Percentiles rank a stretch among this genome's conserved stretches.
These are phyloP conservation scores for Sebastes taczanowskii DNA, from an alignment of 2,797 vertebrate species.

Conservation along the genomic window DNA sequence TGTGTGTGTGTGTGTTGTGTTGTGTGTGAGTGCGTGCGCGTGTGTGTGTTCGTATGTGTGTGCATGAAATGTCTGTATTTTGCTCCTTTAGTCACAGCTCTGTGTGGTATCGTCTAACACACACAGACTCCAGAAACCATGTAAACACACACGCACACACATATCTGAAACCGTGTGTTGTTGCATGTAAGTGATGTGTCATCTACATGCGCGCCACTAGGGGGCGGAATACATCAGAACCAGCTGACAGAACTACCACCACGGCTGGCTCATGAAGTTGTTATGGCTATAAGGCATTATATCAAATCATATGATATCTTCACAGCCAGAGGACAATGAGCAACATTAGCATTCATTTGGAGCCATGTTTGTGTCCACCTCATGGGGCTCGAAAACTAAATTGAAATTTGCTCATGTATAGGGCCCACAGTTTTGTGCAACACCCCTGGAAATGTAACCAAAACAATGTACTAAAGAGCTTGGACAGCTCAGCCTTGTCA, in stretches of 20 bases:
- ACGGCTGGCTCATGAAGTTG: background rate
- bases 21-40: background rate
- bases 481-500: too few species aligned
- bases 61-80: slow-evolving; percentile 99
- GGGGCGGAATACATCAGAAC: background rate
- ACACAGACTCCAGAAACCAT: slow-evolving; percentile 80
- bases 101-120: slow-evolving; percentile 93
- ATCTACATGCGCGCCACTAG: background rate
- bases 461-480: background rate
- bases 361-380: background rate
- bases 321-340: background rate
- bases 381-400: too few species aligned
- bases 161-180: background rate
- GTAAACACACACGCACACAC: slow-evolving; percentile 91
- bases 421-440: too few species aligned
- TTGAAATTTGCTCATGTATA: too few species aligned
- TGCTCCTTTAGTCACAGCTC: slow-evolving; percentile 97
- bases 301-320: background rate
- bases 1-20: background rate
- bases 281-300: background rate
- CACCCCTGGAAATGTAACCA: background rate
- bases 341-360: background rate
- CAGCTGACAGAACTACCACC: background rate
- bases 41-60: slow-evolving; percentile 66
- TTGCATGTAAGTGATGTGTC: background rate